Evolutionary conservation across 2,888 invertebrate species (phyloP), one percentile per base, ranked within the genome.

Genomic region (Chalcis sispes): DNA sequence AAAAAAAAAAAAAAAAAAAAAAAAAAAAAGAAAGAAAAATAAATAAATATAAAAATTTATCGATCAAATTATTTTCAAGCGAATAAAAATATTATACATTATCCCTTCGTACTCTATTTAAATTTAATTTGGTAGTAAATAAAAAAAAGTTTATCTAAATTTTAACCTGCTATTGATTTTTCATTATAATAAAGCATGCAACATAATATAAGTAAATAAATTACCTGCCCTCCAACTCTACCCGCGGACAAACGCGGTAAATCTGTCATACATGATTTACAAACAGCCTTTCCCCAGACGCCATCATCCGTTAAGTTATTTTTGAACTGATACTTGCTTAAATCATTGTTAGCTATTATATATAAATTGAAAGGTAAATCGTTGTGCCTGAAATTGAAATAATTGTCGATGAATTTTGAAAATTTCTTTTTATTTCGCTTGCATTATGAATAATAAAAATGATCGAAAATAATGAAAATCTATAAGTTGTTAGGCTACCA

Each of bases 151-250:
- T n/a, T n/a, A n/a, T n/a, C n/a, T n/a, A n/a, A n/a, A n/a, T n/a
- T n/a, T n/a, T n/a, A n/a, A n/a, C n/a, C n/a, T n/a, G n/a, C n/a
- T n/a, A n/a, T n/a, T n/a, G n/a, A n/a, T n/a, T n/a, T n/a, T n/a
- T n/a, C n/a, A n/a, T n/a, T n/a, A n/a, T n/a, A n/a, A n/a, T 10
- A 36, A 36, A 36, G 36, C 10, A 36, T 36, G 10, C 36, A 7
- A 36, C 4, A 36, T 36, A 36, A 36, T 36, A 10, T 10, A 29
- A 23, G 36, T 46, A 18, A 56, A 13, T 36, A 4, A 79, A 81
- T 85, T 85, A 90, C 90, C 86, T 92, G 92, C 10, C 90, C 92
- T 13, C 91, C 91, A 1, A 92, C 85, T 87, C 89, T 90, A 64
- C 92, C 92, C 77, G 87, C 73, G 52, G 82, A 82, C 32, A 92